Conservation (phyloP, 1,140 invertebrate species). For the Orchestia grillus region DNA sequence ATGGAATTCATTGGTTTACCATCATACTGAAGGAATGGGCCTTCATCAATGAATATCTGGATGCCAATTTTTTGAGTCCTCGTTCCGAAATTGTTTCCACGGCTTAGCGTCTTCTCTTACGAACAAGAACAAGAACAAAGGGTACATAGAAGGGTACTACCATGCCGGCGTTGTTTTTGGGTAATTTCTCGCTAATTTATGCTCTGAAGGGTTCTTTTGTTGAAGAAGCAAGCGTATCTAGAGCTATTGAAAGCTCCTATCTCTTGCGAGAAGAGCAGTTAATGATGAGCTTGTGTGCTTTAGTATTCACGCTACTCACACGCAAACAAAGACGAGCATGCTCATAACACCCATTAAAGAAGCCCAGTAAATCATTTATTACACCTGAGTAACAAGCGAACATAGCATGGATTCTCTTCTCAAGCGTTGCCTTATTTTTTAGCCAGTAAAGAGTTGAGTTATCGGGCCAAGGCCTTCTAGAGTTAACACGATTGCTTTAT, state of each 20-base stretch:
- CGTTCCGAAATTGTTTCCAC: neutral
- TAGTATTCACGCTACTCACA: constrained; percentile 21
- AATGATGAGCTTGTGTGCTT: constrained; percentile 10
- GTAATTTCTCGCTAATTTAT: neutral
- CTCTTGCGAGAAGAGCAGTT: neutral
- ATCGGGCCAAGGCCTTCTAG: constrained; percentile 41
- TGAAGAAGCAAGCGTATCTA: neutral
- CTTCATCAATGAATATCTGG: neutral
- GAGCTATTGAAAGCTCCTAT: neutral
- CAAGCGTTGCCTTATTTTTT: neutral
- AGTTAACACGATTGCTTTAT: constrained; percentile 53
- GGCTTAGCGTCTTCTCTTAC: neutral
- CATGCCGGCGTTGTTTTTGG: neutral
- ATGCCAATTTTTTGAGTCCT: neutral
- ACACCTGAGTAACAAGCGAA: constrained; percentile 5
- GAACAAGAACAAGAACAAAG: neutral
- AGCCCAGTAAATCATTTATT: constrained; percentile 22
- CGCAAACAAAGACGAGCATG: neutral
- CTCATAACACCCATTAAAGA: constrained; percentile 8
- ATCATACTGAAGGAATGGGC: neutral
- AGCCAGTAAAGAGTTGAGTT: neutral
- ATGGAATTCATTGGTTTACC: neutral
- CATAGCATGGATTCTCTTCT: constrained; percentile 14
- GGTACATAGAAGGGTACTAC: neutral
- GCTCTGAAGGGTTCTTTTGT: neutral